A percentile compares a stretch with the other conserved stretches of the same genome.
phyloP scores from a whole-genome alignment of 2,797 vertebrate genomes.

The Sebastes steindachneri region DNA sequence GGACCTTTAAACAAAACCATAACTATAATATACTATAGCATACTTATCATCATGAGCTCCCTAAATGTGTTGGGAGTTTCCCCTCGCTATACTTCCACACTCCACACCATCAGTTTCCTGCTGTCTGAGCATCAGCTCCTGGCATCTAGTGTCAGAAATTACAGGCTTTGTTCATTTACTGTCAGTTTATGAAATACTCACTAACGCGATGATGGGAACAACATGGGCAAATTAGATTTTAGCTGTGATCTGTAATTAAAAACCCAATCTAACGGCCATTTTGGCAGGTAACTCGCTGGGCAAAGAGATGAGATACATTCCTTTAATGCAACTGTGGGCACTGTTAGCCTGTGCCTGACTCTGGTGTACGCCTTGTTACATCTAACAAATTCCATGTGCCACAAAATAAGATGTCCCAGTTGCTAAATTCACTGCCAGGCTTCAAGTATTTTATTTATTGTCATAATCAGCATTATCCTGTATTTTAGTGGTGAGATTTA shows the following conservation, averaged over 20 bases:
- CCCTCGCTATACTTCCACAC: not conserved
- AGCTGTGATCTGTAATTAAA: constrained; percentile 41
- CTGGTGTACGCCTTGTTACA: not conserved
- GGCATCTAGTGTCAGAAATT: constrained; percentile 1
- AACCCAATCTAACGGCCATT: constrained; percentile 3
- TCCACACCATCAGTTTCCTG: not conserved
- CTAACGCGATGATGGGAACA: constrained; percentile 5
- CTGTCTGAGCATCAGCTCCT: not conserved
- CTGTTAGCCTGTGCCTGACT: not conserved
- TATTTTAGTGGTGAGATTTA: not conserved
- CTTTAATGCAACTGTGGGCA: not conserved
- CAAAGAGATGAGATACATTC: constrained; percentile 5
- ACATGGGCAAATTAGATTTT: constrained; percentile 14
- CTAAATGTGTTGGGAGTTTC: not conserved
- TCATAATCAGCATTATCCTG: not conserved
- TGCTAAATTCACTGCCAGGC: not conserved
- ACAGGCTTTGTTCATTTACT: constrained; percentile 17
- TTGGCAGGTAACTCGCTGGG: not conserved
- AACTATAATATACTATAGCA: too few relatives aligned
- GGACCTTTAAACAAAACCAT: too few relatives aligned
- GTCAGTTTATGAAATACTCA: not conserved
- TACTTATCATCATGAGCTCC: not conserved
- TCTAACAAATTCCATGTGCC: not conserved
- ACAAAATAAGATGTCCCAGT: not conserved
- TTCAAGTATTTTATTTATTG: not conserved